These are phyloP conservation scores for Hafferia zeledoni DNA, from an alignment of 2,797 vertebrate genomes.

Conservation along the genomic window DNA sequence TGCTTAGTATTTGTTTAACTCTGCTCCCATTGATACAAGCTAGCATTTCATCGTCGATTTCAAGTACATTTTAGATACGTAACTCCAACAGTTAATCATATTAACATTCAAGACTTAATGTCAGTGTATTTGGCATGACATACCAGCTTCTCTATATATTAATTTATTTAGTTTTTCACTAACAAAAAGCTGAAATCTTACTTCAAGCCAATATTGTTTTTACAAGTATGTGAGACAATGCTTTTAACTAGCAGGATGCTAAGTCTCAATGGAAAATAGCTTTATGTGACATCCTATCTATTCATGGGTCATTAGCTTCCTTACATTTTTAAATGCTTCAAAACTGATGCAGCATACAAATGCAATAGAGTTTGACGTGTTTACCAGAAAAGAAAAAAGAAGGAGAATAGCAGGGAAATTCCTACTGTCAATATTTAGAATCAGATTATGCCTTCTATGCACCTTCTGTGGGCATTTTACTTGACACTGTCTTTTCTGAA, in stretches of 20 bases:
- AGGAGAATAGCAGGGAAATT: constrained; percentile 43
- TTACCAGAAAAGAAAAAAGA: constrained; percentile 40
- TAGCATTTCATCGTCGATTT: background rate
- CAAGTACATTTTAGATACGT: background rate
- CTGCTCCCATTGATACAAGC: background rate
- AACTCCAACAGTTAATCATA: background rate
- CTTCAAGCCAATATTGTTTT: background rate
- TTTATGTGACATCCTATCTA: constrained; percentile 31
- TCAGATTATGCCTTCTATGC: background rate
- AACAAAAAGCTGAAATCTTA: background rate
- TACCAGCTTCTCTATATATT: background rate
- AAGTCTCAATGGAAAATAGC: constrained; percentile 27
- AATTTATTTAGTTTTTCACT: background rate
- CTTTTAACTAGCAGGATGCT: background rate
- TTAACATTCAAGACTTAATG: background rate
- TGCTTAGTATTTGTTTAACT: background rate
- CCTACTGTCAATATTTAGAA: constrained; percentile 59
- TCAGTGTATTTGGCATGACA: background rate
- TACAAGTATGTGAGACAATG: background rate
- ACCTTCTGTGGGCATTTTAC: constrained; percentile 45
- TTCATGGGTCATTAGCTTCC: constrained; percentile 23
- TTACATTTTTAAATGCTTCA: constrained; percentile 34
- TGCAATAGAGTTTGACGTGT: constrained; percentile 45
- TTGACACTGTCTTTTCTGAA: constrained; percentile 65
- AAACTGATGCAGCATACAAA: constrained; percentile 20